These are phyloP conservation scores for Coenonympha glycerion DNA, from an alignment of 2,888 invertebrate species.

Conservation along the genomic window DNA sequence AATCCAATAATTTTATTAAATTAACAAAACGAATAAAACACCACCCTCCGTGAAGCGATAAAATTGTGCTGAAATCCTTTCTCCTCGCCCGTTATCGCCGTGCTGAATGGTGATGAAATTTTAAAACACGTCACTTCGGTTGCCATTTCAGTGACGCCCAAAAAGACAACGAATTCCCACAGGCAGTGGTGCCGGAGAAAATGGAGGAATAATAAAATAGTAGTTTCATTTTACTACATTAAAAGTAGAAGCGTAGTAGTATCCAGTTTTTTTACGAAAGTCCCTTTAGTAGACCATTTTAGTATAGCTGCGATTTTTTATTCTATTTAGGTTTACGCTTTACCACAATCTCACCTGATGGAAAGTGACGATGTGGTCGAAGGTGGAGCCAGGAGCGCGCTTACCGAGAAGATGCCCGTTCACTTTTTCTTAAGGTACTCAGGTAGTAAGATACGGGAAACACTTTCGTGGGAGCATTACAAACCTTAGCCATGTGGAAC, in stretches of 20 bases:
- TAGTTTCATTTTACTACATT: not conserved
- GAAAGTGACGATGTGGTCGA: too few relatives aligned
- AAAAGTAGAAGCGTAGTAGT: not conserved
- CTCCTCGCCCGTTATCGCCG: not conserved
- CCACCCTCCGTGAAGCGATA: not conserved
- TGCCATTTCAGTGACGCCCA: slow-evolving; percentile 6
- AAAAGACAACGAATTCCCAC: slow-evolving; percentile 2
- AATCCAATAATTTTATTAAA: not conserved
- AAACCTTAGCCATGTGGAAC: too few relatives aligned
- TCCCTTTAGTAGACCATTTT: too few relatives aligned
- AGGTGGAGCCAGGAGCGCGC: too few relatives aligned
- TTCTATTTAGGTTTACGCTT: too few relatives aligned
- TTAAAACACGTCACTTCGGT: slow-evolving; percentile 13
- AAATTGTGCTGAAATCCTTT: slow-evolving; percentile 4
- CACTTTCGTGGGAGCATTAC: too few relatives aligned
- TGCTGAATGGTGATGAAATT: slow-evolving; percentile 12
- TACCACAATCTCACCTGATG: too few relatives aligned
- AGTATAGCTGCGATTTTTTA: too few relatives aligned
- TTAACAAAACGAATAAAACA: not conserved
- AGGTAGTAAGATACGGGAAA: too few relatives aligned
- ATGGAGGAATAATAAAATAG: not conserved
- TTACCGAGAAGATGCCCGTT: too few relatives aligned
- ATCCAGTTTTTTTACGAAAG: too few relatives aligned
- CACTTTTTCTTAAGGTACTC: too few relatives aligned
- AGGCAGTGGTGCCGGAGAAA: not conserved